Evolutionary conservation across 2,113 vertebrate species (phyloP).

Genomic region (Daboia siamensis): DNA sequence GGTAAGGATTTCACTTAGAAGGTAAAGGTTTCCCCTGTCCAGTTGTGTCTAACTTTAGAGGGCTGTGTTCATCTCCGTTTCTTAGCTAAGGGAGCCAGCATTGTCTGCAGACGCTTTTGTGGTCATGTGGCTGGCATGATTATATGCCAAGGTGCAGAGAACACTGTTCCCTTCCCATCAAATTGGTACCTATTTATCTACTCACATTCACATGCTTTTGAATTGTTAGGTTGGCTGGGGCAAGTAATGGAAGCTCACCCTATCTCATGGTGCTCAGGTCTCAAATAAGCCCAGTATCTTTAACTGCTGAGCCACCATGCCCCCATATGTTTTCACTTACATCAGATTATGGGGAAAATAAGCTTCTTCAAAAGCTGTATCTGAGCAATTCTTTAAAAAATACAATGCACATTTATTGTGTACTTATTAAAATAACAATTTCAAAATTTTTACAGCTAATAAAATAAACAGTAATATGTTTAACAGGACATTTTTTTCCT

Average conservation of each 20-base stretch:
- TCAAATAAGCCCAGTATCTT: neutral
- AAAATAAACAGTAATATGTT: conserved; percentile 11
- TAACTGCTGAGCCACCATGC: neutral
- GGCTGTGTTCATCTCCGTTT: neutral
- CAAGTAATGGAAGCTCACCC: neutral
- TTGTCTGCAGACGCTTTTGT: neutral
- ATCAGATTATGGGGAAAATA: neutral
- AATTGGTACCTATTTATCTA: too few relatives aligned
- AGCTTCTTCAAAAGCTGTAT: neutral
- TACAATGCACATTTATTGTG: neutral
- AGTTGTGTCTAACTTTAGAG: neutral
- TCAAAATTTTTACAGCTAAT: conserved; percentile 13
- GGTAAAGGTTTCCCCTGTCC: neutral
- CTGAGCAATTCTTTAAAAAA: neutral
- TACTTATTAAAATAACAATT: conserved; percentile 3
- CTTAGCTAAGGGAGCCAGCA: neutral
- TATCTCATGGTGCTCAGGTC: neutral
- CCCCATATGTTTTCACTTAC: neutral
- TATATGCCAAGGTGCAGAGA: neutral
- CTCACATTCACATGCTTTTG: neutral
- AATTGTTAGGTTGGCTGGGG: neutral
- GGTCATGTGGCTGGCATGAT: neutral
- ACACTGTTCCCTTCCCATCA: neutral
- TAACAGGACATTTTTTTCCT: conserved; percentile 18
- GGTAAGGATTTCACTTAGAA: neutral